phyloP scores from a whole-genome alignment of 2,888 invertebrate genomes.

The Acanthoscelides obtectus region DNA sequence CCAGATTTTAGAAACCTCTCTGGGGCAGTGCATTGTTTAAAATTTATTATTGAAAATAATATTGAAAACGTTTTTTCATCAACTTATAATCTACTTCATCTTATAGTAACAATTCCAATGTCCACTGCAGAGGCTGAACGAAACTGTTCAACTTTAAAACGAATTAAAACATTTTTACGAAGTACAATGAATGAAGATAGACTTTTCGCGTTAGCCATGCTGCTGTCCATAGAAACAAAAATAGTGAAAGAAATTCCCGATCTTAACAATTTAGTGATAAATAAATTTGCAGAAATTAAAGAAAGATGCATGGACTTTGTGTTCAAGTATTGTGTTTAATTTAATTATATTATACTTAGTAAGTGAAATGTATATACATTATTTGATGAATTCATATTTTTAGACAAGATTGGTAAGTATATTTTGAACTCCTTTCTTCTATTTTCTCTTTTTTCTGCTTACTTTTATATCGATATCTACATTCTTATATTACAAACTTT shows the following conservation, averaged over 20 bases:
- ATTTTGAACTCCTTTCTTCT: too few species aligned
- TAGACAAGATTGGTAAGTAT: too few species aligned
- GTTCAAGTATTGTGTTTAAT: slow-evolving; percentile 9
- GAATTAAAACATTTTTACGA: slow-evolving; percentile 21
- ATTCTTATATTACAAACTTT: too few species aligned
- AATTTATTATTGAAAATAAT: slow-evolving; percentile 19
- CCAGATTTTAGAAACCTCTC: slow-evolving; percentile 7
- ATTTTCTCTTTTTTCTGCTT: too few species aligned
- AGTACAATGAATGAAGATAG: slow-evolving; percentile 20
- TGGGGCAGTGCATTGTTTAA: slow-evolving; percentile 14
- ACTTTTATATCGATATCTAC: too few species aligned
- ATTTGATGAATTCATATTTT: too few species aligned
- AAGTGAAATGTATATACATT: too few species aligned
- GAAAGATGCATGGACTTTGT: slow-evolving; percentile 12
- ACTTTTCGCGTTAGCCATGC: slow-evolving; percentile 17
- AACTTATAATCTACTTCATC: slow-evolving; percentile 15
- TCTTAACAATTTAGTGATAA: slow-evolving; percentile 15
- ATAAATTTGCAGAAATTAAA: slow-evolving; percentile 14
- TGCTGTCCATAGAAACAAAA: slow-evolving; percentile 21
- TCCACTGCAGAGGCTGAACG: slow-evolving; percentile 17
- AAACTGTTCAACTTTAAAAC: slow-evolving; percentile 17
- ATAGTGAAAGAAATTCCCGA: slow-evolving; percentile 16
- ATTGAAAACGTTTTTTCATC: slow-evolving; percentile 21
- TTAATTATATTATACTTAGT: too few species aligned
- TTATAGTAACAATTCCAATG: slow-evolving; percentile 12